Base-by-base conservation (phyloP, 1,140 invertebrate genomes). In the Drosophila nebulosa region DNA sequence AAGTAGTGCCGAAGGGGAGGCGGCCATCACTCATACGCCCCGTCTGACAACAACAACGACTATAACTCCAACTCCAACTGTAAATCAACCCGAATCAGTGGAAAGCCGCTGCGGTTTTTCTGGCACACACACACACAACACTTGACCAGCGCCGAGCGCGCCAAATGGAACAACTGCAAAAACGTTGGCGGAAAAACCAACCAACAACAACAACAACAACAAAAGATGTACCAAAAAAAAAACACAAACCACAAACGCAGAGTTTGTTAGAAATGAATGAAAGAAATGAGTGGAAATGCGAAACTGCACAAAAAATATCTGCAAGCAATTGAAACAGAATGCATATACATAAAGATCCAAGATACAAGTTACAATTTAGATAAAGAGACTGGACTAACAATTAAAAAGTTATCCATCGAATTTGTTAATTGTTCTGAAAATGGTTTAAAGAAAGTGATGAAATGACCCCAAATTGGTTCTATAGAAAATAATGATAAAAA, bases 1-100 rank as follows among this genome's bases (percentile, higher is more conserved):
- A 16, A 1, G 7, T 2, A n/a, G 36, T 39, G n/a, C n/a, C 1
- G 30, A 1, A 12, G 4, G 79, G 50, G 14, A 9, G 9, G 14
- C 9, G 57, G 26, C 64, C 80, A 84, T 84, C 80, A 85, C 80
- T 84, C 80, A 84, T 84, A 84, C 80, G 80, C 80, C 80, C 66
- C 79, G 51, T 72, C 42, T 55, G 52, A 32, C 39, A 65, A 69
- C 39, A 65, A 69, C 55, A 24, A 27, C 30, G 24, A 55, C 55
- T 70, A 51, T 60, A 50, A 68, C 79, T 60, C 53, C 76, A 84
- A 85, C 84, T 84, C 79, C 39, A 46, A 85, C 53, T 74, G 16
- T 46, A 72, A 56, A 46, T 46, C 39, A 30, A 35, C 59, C 60
- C 32, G 58, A 72, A 69, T 72, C 60, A 42, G 58, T 64, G 60